Conservation (phyloP, 2,113 vertebrate genomes). For the Rhabdomys dilectus region DNA sequence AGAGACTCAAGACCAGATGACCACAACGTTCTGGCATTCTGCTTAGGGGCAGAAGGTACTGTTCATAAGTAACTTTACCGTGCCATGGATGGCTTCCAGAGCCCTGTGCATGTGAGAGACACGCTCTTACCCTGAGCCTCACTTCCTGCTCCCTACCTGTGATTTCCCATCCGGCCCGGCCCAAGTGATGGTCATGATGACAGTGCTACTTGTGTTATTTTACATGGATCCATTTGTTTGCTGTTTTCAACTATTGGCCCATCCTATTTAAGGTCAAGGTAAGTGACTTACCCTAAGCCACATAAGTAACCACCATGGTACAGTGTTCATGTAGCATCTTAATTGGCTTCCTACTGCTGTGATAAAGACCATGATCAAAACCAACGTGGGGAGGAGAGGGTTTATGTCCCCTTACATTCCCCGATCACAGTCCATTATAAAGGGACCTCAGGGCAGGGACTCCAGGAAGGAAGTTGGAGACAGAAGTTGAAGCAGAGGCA, state of each 20-base stretch:
- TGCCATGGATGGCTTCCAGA: not conserved
- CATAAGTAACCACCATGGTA: not conserved
- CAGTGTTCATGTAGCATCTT: not conserved
- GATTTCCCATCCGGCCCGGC: not conserved
- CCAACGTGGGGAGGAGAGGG: not conserved
- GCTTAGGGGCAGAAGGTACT: not conserved
- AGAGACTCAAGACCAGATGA: not conserved
- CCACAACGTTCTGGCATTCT: not conserved
- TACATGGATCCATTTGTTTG: not conserved
- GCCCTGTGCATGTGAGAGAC: not conserved
- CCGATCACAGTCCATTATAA: not conserved
- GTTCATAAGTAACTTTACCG: not conserved
- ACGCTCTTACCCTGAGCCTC: not conserved
- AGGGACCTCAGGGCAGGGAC: not conserved
- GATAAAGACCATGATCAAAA: not conserved
- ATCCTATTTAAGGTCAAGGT: slow-evolving; percentile 8
- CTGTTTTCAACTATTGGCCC: not conserved
- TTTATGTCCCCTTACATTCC: not conserved
- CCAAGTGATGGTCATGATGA: not conserved
- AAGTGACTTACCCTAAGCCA: not conserved
- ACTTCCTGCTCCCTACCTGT: not conserved
- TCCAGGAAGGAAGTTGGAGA: not conserved
- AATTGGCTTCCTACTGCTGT: not conserved
- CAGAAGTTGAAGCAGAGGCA: not conserved
- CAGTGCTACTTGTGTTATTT: not conserved